Evolutionary conservation across 2,113 vertebrate genomes (phyloP).

Genomic region (Damaliscus lunatus): DNA sequence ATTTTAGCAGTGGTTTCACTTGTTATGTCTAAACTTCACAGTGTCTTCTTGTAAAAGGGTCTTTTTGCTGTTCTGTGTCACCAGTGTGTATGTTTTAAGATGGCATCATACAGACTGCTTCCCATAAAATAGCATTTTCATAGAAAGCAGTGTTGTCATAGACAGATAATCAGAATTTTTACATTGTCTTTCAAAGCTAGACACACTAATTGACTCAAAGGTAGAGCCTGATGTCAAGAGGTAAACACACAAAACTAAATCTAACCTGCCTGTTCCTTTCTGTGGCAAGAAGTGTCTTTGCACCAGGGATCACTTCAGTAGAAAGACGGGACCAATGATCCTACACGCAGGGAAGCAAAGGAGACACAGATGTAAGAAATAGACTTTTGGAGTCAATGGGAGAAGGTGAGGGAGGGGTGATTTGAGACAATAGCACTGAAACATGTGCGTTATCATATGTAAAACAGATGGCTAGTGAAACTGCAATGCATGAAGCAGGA

Average conservation of each 20-base stretch:
- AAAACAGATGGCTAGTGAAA: background rate
- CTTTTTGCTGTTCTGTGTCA: conserved; percentile 8
- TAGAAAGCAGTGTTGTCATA: conserved; percentile 28
- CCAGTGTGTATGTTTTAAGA: conserved; percentile 53
- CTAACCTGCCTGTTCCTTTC: background rate
- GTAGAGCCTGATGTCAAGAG: conserved; percentile 19
- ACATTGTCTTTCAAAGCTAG: conserved; percentile 43
- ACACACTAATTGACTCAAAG: conserved; percentile 26
- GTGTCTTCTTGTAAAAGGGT: background rate
- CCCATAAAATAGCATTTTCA: conserved; percentile 29
- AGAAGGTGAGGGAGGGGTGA: background rate
- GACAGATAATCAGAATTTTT: conserved; percentile 57
- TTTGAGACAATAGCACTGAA: background rate
- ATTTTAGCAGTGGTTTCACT: background rate
- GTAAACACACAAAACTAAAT: conserved; percentile 12
- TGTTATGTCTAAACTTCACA: conserved; percentile 42
- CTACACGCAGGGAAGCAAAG: background rate
- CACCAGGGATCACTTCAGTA: too few species aligned
- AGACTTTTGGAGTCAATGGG: background rate
- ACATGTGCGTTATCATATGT: background rate
- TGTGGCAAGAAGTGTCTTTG: background rate
- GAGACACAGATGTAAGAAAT: background rate
- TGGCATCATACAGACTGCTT: background rate
- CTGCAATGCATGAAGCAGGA: background rate
- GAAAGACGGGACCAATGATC: background rate